phyloP scores from a whole-genome alignment of 1,140 invertebrate genomes.

The Pseudomyrmex gracilis region DNA sequence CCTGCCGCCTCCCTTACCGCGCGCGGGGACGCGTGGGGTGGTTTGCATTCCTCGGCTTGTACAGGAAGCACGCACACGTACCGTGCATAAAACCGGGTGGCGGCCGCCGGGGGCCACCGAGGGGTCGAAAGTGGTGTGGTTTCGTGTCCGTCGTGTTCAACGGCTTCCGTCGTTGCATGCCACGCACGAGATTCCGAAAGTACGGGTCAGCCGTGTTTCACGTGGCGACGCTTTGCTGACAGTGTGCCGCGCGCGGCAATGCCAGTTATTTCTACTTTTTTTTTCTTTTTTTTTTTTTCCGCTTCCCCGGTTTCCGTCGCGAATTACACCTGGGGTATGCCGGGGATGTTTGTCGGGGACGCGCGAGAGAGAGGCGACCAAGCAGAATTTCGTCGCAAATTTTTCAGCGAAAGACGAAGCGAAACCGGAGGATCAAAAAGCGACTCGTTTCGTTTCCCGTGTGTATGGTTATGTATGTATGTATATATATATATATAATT shows the following conservation, averaged over 20 bases:
- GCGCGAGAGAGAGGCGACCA: conserved; percentile 50
- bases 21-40: neutral
- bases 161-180: conserved; percentile 65
- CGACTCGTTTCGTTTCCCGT: neutral
- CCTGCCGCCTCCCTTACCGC: neutral
- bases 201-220: conserved; percentile 56
- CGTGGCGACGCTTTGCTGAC: conserved; percentile 62
- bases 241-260: conserved; percentile 38
- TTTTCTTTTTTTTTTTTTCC: neutral
- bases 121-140: conserved; percentile 59
- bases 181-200: conserved; percentile 65
- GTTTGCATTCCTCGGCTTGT: conserved; percentile 67
- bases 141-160: conserved; percentile 65
- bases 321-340: conserved; percentile 50
- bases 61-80: conserved; percentile 68
- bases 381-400: conserved; percentile 40
- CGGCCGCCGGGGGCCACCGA: conserved; percentile 22
- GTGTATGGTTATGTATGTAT: too few species aligned
- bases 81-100: conserved; percentile 60
- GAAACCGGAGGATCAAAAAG: conserved; percentile 31
- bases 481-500: too few species aligned
- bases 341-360: conserved; percentile 45
- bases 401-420: neutral
- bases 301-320: neutral
- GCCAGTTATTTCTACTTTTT: conserved; percentile 29